Evolutionary conservation across 2,113 vertebrate genomes (phyloP), one percentile per base, ranked within the genome.

Genomic region (Crotalus helleri): DNA sequence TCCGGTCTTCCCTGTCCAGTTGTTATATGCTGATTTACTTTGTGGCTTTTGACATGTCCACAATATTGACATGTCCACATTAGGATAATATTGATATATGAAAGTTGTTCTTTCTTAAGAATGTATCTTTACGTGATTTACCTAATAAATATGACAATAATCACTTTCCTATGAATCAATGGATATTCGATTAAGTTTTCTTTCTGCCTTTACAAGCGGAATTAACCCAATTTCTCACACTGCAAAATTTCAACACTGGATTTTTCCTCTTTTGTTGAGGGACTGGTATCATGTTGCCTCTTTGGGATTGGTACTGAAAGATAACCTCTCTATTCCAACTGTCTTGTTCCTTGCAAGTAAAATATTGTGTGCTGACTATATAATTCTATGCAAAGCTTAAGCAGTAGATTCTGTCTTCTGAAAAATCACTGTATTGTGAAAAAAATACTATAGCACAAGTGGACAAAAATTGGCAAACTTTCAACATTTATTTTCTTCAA

Each of bases 131-230:
- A 74, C 58, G 55, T 4, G 4, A 64, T 64, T 29, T 49, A 81
- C 54, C 46, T 59, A 90, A 93, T 93, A 93, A 93, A 93, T 90
- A 57, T 90, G 92, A 87, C 74, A 90, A 57, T 93, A 86, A 93
- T 93, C 69, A 93, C 44, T 44, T 86, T 90, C 74, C 57, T 10
- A 11, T 64, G n/a, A 58, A 61, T 51, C 19, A 87, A 53, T 21
- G 44, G 87, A 86, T 64, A 11, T 44, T 61, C 89, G 46, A 86
- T n/a, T 90, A 87, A 85, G 39, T 39, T 86, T 90, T 53, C 39
- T 85, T 93, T 85, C 23, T 61, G 9, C 49, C 26, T 46, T 90
- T 59, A 64, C 85, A 93, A 61, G 5, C 29, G 53, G 55, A 51
- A 58, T 4, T 64, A 93, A 64, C 17, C 26, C 4, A 21, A 54